Evolutionary conservation across 2,113 vertebrate genomes (phyloP).

Genomic region (Orthonyx spaldingii): DNA sequence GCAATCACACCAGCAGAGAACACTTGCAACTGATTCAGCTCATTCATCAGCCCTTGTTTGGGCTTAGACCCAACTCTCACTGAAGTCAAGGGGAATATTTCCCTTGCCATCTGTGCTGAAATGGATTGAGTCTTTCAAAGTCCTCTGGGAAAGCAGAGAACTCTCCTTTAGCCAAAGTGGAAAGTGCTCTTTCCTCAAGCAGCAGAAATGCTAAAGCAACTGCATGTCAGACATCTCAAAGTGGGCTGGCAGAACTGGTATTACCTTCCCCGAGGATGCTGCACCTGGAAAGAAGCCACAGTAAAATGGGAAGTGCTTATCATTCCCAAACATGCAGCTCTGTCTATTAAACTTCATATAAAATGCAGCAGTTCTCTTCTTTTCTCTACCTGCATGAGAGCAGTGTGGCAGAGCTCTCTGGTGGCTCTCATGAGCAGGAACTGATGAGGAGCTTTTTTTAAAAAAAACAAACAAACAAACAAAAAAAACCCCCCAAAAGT

Average conservation of each 20-base stretch:
- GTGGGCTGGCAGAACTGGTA: not conserved
- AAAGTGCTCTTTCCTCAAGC: not conserved
- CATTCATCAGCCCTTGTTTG: not conserved
- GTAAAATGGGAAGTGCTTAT: not conserved
- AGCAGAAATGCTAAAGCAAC: not conserved
- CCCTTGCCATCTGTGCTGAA: not conserved
- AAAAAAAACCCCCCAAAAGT: not conserved
- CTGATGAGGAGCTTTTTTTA: not conserved
- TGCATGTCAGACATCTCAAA: not conserved
- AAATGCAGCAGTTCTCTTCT: not conserved
- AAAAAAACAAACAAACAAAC: not conserved
- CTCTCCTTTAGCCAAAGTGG: not conserved
- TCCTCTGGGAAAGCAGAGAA: not conserved
- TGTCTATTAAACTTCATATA: not conserved
- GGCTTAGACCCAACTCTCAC: not conserved
- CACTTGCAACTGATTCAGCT: slow-evolving; percentile 9
- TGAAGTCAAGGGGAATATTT: not conserved
- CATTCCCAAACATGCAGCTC: not conserved
- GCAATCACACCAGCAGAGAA: not conserved
- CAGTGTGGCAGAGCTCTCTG: slow-evolving; percentile 42
- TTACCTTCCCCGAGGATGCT: not conserved
- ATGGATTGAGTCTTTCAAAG: not conserved
- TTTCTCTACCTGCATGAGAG: not conserved
- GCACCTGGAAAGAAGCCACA: not conserved
- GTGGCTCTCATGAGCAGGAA: not conserved